Evolutionary conservation across 1,140 invertebrate species (phyloP).

Genomic region (Aricia agestis): DNA sequence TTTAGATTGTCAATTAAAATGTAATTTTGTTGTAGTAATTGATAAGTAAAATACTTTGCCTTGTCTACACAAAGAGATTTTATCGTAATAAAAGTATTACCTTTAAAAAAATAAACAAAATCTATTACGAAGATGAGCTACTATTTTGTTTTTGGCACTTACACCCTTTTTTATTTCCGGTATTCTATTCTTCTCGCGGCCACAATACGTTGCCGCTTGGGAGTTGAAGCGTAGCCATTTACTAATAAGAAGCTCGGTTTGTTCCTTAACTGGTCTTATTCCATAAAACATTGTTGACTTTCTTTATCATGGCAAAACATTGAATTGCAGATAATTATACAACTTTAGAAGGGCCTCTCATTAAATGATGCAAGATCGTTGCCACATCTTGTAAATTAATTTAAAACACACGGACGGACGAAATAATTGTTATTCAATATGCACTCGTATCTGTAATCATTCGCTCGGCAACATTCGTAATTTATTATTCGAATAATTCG

Average conservation of each 20-base stretch:
- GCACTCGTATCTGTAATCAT: not conserved
- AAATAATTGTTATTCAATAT: conserved; percentile 1
- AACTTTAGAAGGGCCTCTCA: not conserved
- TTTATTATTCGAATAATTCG: not conserved
- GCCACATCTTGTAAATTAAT: not conserved
- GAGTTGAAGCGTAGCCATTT: too few relatives aligned
- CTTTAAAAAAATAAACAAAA: too few relatives aligned
- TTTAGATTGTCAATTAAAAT: too few relatives aligned
- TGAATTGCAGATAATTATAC: not conserved
- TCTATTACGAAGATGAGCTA: too few relatives aligned
- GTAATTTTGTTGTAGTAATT: too few relatives aligned
- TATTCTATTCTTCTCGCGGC: too few relatives aligned
- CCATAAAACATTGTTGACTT: not conserved
- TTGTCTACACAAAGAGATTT: too few relatives aligned
- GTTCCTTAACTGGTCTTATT: not conserved
- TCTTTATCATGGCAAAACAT: not conserved
- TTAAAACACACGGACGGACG: not conserved
- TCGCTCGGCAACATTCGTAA: not conserved
- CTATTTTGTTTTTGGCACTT: too few relatives aligned
- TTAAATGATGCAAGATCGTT: not conserved
- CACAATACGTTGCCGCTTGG: too few relatives aligned
- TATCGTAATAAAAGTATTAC: too few relatives aligned
- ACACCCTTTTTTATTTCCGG: too few relatives aligned
- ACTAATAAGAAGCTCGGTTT: not conserved
- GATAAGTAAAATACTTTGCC: too few relatives aligned